Base-by-base conservation (phyloP, 2,113 vertebrate genomes). In the Tupaia tana region DNA sequence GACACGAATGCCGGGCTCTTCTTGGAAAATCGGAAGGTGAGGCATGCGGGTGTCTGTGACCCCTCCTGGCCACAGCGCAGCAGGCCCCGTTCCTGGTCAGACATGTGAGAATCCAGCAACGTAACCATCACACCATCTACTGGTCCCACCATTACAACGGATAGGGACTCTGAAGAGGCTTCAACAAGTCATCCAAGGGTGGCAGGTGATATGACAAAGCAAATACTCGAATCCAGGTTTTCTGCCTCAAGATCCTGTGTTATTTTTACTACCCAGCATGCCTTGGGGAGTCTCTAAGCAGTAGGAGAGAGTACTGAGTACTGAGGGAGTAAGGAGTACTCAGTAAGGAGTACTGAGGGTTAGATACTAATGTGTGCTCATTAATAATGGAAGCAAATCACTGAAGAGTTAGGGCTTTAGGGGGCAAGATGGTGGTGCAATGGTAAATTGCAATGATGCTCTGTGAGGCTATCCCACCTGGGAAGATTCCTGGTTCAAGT, bases 31-130 rank as follows among this genome's bases (percentile, higher is more conserved):
- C 11, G 25, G 80, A 74, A 66, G 25, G 15, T 25, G 27, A 67
- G 20, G 22, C 54, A 16, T 14, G 61, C 52, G 3, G 1, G 4
- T 0, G 0, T 27, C 24, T 20, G 16, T 16, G 27, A 7, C 22
- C 22, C 77, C 66, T 59, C 71, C 7, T 0, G 11, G 67, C 79
- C 18, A 2, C 22, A 6, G 78, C 4, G 73, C 43, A 14, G 10
- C 0, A 16, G 43, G 61, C 61, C 1, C 10, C 18, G 5, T 24
- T 69, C 67, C 11, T 20, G n/a, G 73, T 59, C 22, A 19, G n/a
- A n/a, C n/a, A n/a, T n/a, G n/a, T n/a, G n/a, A n/a, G n/a, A n/a
- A n/a, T n/a, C n/a, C n/a, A n/a, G n/a, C n/a, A n/a, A n/a, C n/a
- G n/a, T n/a, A n/a, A n/a, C n/a, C n/a, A n/a, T n/a, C n/a, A n/a